Evolutionary conservation across 2,888 invertebrate genomes (phyloP).

Genomic region (Parnassius mnemosyne): DNA sequence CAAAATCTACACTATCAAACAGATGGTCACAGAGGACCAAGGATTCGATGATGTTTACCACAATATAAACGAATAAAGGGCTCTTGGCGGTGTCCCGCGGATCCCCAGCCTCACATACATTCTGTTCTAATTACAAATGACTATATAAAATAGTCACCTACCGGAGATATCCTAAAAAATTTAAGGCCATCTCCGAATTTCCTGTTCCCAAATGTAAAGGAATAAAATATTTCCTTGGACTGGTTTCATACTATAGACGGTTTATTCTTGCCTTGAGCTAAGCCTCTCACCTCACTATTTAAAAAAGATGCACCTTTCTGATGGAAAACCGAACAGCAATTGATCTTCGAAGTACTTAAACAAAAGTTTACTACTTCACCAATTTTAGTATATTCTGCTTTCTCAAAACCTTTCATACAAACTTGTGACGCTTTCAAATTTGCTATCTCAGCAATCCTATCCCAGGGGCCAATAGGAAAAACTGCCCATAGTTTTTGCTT

Average conservation of each 20-base stretch:
- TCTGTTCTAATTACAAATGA: too few species aligned
- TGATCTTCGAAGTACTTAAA: neutral
- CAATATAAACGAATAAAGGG: too few species aligned
- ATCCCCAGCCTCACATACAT: too few species aligned
- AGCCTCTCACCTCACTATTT: neutral
- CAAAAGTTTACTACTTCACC: neutral
- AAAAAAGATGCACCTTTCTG: neutral
- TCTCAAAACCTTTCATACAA: neutral
- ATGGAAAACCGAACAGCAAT: neutral
- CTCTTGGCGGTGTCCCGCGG: too few species aligned
- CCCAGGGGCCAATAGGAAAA: neutral
- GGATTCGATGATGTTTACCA: too few species aligned
- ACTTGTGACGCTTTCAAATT: neutral
- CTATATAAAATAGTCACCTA: too few species aligned
- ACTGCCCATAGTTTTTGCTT: too few species aligned
- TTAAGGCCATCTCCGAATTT: too few species aligned
- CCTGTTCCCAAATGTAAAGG: too few species aligned
- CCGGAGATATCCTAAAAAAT: too few species aligned
- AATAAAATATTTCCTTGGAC: slow-evolving; percentile 36
- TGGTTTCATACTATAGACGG: slow-evolving; percentile 40
- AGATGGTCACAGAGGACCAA: too few species aligned
- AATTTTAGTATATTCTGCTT: neutral
- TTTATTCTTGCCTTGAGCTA: neutral
- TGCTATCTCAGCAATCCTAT: neutral
- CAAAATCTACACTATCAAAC: too few species aligned